Conservation (phyloP, 1,140 invertebrate species). For the Pseudomyrmex dendroicus region DNA sequence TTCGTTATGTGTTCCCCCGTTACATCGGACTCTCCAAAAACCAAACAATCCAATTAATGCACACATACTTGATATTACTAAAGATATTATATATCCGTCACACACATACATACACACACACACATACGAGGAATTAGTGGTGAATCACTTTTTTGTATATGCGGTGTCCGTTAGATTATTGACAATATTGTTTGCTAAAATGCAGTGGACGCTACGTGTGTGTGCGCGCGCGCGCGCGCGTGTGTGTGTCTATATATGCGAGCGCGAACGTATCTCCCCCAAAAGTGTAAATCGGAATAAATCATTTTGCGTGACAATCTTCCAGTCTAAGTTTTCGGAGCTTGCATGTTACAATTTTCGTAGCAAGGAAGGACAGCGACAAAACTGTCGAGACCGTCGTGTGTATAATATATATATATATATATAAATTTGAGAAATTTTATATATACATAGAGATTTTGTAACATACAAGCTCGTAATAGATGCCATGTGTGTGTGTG, state of each 20-base stretch:
- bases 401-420: no score
- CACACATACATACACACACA: background rate
- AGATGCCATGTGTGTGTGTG: slow-evolving; percentile 30
- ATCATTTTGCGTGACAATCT: slow-evolving; percentile 2
- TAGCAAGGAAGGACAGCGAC: background rate
- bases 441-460: slow-evolving; percentile 13
- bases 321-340: slow-evolving; percentile 5
- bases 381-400: no score
- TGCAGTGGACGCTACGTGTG: slow-evolving; percentile 30
- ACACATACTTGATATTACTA: slow-evolving; percentile 30
- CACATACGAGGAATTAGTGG: slow-evolving; percentile 21
- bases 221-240: background rate
- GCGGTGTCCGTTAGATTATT: slow-evolving; percentile 19
- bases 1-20: background rate
- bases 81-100: slow-evolving; percentile 29
- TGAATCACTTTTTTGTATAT: slow-evolving; percentile 17
- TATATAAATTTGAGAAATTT: background rate
- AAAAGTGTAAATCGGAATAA: slow-evolving; percentile 1
- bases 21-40: slow-evolving; percentile 24
- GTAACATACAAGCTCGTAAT: slow-evolving; percentile 52
- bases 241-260: background rate
- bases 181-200: slow-evolving; percentile 29
- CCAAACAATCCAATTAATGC: slow-evolving; percentile 29
- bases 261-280: slow-evolving; percentile 1
- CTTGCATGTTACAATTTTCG: slow-evolving; percentile 34